Evolutionary conservation across 2,113 vertebrate genomes (phyloP).

Genomic region (Heterochromis multidens): DNA sequence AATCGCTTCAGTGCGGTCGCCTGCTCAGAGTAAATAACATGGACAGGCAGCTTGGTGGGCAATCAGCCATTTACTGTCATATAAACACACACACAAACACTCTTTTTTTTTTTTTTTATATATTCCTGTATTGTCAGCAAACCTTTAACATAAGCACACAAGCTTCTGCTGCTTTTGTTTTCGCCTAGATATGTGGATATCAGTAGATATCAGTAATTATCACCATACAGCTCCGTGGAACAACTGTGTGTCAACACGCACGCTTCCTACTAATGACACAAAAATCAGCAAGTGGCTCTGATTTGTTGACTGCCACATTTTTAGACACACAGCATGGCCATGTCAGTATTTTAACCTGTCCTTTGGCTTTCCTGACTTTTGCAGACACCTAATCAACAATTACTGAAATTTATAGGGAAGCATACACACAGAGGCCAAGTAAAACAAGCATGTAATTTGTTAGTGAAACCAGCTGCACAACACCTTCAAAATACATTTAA

Average conservation of each 20-base stretch:
- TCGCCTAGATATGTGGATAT: not conserved
- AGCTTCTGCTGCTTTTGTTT: not conserved
- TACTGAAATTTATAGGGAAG: not conserved
- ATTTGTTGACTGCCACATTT: not conserved
- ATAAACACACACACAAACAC: not conserved
- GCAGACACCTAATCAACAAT: conserved; percentile 5
- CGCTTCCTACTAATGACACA: not conserved
- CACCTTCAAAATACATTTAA: not conserved
- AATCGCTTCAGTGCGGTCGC: conserved; percentile 27
- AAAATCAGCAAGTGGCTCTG: not conserved
- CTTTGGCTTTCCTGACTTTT: conserved; percentile 1
- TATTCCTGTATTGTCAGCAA: not conserved
- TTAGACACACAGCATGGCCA: not conserved
- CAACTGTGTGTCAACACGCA: not conserved
- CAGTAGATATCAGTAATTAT: not conserved
- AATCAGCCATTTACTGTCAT: not conserved
- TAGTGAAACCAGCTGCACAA: not conserved
- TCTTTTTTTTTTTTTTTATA: not conserved
- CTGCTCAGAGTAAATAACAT: conserved; percentile 23
- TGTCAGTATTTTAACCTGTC: not conserved
- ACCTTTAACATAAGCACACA: not conserved
- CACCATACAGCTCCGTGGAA: not conserved
- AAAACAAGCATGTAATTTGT: not conserved
- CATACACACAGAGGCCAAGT: not conserved
- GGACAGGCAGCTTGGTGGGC: conserved; percentile 1